phyloP scores from a whole-genome alignment of 2,888 invertebrate species.

The Dasypolia templi region DNA sequence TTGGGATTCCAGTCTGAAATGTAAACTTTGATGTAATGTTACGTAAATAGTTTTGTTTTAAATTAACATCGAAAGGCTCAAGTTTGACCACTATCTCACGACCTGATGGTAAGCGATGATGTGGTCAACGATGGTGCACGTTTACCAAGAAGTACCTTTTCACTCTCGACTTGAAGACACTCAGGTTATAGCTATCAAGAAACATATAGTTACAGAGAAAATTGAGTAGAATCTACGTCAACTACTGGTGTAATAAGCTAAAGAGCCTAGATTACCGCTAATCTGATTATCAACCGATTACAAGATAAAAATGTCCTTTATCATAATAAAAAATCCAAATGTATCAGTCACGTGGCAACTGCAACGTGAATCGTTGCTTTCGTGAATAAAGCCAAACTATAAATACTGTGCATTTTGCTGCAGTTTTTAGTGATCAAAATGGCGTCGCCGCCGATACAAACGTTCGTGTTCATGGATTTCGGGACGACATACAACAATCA shows the following conservation, averaged over 20 bases:
- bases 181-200: background rate
- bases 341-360: background rate
- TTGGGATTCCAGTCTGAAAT: no score
- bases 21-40: no score
- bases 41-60: no score
- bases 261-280: background rate
- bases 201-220: background rate
- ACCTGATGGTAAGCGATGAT: no score
- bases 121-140: no score
- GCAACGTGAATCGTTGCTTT: background rate
- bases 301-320: background rate
- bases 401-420: background rate
- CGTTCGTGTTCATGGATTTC: slow-evolving; percentile 17
- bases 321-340: background rate
- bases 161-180: background rate
- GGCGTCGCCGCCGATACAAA: slow-evolving; percentile 1
- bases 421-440: background rate
- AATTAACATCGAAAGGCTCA: no score
- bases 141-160: background rate
- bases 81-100: no score
- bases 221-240: background rate
- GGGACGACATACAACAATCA: rapidly evolving
- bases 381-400: background rate
- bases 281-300: background rate
- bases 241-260: no score